phyloP scores from a whole-genome alignment of 1,140 invertebrate species.

The Cardiocondyla obscurior region DNA sequence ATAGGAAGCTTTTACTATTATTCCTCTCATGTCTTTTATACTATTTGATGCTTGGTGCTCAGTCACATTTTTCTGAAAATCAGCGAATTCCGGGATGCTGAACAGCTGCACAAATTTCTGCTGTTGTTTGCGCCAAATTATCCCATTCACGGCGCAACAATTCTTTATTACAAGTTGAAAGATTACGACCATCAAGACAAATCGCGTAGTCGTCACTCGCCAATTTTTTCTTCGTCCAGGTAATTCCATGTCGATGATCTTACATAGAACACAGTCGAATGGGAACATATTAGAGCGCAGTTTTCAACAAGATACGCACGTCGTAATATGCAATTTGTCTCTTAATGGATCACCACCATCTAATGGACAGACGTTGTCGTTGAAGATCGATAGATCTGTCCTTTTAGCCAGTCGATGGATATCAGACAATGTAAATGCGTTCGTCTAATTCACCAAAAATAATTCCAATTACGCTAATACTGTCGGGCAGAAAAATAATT shows the following conservation, averaged over 20 bases:
- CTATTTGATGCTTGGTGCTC: not conserved
- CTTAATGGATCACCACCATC: not conserved
- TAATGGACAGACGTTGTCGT: not conserved
- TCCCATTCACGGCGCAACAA: not conserved
- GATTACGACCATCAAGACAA: not conserved
- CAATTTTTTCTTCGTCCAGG: not conserved
- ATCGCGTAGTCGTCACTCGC: not conserved
- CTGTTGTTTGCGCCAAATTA: slow-evolving; percentile 57
- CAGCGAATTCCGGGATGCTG: slow-evolving; percentile 18
- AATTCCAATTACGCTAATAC: too few relatives aligned
- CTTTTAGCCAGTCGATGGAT: not conserved
- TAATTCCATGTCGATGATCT: not conserved
- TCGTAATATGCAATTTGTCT: not conserved
- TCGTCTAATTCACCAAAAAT: not conserved
- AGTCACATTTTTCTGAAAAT: not conserved
- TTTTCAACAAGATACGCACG: not conserved
- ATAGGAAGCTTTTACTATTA: slow-evolving; percentile 50
- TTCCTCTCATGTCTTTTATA: slow-evolving; percentile 55
- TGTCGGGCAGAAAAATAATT: too few relatives aligned
- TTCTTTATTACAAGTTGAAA: not conserved
- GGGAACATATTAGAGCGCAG: not conserved
- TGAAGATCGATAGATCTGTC: not conserved
- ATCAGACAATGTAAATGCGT: not conserved
- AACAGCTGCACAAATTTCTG: slow-evolving; percentile 48
- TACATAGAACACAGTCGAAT: not conserved